Evolutionary conservation across 37 sponge, comb jelly and placozoan species (phyloP), one percentile per base, ranked within the genome.

Genomic region (Haliclona indistincta): DNA sequence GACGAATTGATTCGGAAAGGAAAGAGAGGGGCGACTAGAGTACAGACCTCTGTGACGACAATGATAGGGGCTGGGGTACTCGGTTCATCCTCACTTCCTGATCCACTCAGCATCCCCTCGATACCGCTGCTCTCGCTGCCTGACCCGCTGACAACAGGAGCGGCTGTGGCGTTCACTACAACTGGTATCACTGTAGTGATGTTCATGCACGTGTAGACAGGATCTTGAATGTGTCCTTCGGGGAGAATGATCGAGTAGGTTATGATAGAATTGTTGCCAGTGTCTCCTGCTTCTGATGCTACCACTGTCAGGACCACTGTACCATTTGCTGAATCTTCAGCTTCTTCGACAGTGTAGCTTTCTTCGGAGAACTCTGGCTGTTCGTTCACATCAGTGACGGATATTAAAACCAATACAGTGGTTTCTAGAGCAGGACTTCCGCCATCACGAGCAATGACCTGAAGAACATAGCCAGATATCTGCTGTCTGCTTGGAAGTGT

Each of bases 211-310:
- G 26, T 25, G 22, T 8, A 20, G 26, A n/a, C 23, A 58, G 60
- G 60, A 7, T 58, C 25, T 25, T 6, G 23, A 7, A 20, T 26
- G n/a, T 58, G n/a, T 6, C 60, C 60, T 25, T 8, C 13, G 7
- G 60, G 60, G 22, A 20, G 6, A 8, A n/a, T 6, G 7, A 92
- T 75, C 0, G 54, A 3, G 32, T 79, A 92, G 0, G 67, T 38
- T 10, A 94, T 38, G 10, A 43, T 45, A 4, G 84, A 60, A 70
- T 94, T 94, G 52, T 23, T 41, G 0, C 85, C 88, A 0, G 2
- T 20, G 49, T 94, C 95, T 32, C 0, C 52, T n/a, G 22, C 25
- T 39, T 94, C 95, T 15, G 75, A 76, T 23, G 88, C 91, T 42
- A 64, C 68, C 22, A 91, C 67, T 1, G 42, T 38, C 22, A 70